Base-by-base conservation (phyloP, 1,140 invertebrate species). In the Trinorchestia longiramus region DNA sequence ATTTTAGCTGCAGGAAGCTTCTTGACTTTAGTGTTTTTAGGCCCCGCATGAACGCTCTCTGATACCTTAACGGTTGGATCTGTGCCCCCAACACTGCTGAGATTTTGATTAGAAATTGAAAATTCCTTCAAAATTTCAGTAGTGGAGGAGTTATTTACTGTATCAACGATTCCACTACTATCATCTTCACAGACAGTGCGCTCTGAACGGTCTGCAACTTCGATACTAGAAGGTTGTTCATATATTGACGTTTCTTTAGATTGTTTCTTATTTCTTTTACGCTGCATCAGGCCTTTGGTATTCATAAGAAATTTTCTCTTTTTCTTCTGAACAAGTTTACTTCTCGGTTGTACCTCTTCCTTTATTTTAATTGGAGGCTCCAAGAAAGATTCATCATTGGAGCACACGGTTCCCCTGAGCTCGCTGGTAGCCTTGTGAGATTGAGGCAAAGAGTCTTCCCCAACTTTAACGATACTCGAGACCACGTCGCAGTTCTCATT, bases 401-500 rank as follows among this genome's bases (percentile, higher is more conserved):
- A 90, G 88, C 28, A 36, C 11, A 43, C 23, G 41, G 4, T 41
- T 41, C 15, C 41, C 42, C 0, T 17, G 6, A 90, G 43, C 11
- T 41, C 41, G 41, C 41, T 36, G 3, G 43, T 36, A 43, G 43
- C 4, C 15, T 41, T 41, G 41, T 11, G 88, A 41, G 88, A 41
- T 90, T 42, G 23, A 17, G 88, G 17, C 62, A 77, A 77, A 41
- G n/a, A 41, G 23, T 41, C n/a, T 42, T 41, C 88, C 15, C 88
- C 88, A 41, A 90, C 88, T 43, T 90, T 90, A 15, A 90, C 88
- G 15, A 90, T 43, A 90, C 88, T 90, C 28, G 88, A 90, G 41
- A 90, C 88, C 88, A 90, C 88, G 88, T 90, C 88, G 88, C 88
- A 90, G 88, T 90, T 90, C 43, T 90, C 88, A 41, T 90, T 90